Percentiles rank a stretch among this genome's conserved stretches.
These are phyloP conservation scores for Xerus inauris DNA, from an alignment of 2,113 vertebrate species.

Conservation along the genomic window DNA sequence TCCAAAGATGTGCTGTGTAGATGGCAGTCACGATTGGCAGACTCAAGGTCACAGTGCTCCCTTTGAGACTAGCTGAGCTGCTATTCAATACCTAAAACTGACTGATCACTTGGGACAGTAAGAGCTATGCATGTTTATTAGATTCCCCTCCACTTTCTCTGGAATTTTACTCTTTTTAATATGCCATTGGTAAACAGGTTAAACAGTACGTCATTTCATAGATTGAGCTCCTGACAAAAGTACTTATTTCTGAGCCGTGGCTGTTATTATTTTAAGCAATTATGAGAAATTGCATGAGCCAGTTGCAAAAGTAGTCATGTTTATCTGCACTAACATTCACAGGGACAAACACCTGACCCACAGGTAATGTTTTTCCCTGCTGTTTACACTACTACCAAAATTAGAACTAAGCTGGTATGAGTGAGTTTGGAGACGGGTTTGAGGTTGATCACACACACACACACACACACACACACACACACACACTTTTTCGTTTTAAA, in stretches of 20 bases:
- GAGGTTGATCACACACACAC: background rate
- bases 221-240: slow-evolving; percentile 63
- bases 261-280: slow-evolving; percentile 70
- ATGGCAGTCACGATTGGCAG: fast-evolving
- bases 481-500: background rate
- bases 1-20: fast-evolving
- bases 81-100: background rate
- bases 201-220: slow-evolving; percentile 43
- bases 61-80: background rate
- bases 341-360: slow-evolving; percentile 50
- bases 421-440: background rate
- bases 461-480: background rate
- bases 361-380: background rate
- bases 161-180: slow-evolving; percentile 59
- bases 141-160: slow-evolving; percentile 9
- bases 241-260: slow-evolving; percentile 48
- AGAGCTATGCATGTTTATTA: background rate
- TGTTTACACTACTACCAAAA: slow-evolving; percentile 42
- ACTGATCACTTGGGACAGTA: background rate
- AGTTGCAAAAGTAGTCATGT: slow-evolving; percentile 51
- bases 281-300: slow-evolving; percentile 71
- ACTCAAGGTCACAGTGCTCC: background rate
- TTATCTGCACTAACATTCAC: slow-evolving; percentile 66
- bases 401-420: background rate
- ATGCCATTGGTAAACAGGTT: slow-evolving; percentile 72